Percentiles rank a stretch among this genome's conserved stretches.
phyloP scores from a whole-genome alignment of 2,113 vertebrate genomes.

The Perca flavescens region DNA sequence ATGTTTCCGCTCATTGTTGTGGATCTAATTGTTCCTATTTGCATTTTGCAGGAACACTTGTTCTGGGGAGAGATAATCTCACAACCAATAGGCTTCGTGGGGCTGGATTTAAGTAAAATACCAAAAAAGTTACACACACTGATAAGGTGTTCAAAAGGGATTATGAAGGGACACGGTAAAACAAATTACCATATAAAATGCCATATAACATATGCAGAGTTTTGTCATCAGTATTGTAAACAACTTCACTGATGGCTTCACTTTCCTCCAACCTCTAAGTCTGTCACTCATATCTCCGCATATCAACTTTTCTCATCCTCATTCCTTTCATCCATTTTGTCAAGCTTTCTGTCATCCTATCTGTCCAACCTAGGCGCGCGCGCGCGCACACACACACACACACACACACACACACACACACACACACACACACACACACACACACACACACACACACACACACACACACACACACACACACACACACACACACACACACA shows the following conservation, averaged over 20 bases:
- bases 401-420: conserved; percentile 1
- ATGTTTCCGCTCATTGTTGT: conserved; percentile 32
- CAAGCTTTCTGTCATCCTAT: conserved; percentile 29
- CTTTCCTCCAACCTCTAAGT: conserved; percentile 21
- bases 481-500: neutral
- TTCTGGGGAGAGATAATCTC: conserved; percentile 42
- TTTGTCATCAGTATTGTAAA: conserved; percentile 8
- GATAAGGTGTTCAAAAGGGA: conserved; percentile 24
- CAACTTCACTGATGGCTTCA: conserved; percentile 19
- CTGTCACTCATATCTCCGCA: conserved; percentile 17
- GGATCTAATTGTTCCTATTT: conserved; percentile 53
- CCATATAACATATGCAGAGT: conserved; percentile 1
- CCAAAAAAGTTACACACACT: neutral
- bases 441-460: neutral
- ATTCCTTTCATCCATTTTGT: conserved; percentile 53
- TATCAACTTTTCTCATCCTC: conserved; percentile 22
- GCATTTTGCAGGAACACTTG: conserved; percentile 21
- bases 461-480: conserved; percentile 1
- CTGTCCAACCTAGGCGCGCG: conserved; percentile 5
- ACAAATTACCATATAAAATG: conserved; percentile 5
- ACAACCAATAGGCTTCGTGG: conserved; percentile 19
- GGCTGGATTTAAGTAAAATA: conserved; percentile 28
- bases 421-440: neutral
- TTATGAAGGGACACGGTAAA: conserved; percentile 16
- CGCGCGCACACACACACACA: conserved; percentile 2